Conservation (phyloP, 2,888 invertebrate species). For the Athalia rosae region DNA sequence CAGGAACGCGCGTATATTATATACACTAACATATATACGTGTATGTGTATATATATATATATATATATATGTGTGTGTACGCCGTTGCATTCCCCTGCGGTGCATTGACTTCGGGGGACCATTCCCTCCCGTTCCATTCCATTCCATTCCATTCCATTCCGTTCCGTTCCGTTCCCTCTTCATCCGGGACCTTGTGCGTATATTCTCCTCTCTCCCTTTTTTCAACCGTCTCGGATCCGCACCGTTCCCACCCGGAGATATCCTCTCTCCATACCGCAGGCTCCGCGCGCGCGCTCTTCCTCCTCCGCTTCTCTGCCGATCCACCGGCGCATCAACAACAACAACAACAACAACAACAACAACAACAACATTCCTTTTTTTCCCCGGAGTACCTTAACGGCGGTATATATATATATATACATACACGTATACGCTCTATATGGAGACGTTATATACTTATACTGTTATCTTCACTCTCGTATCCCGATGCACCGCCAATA, state of each 20-base stretch:
- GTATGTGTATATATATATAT: not conserved
- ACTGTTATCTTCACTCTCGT: no score
- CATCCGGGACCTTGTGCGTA: constrained; percentile 49
- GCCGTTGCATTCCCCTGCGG: constrained; percentile 70
- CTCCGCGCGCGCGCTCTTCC: constrained; percentile 47
- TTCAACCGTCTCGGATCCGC: no score
- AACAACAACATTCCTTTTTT: constrained; percentile 71
- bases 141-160: constrained; percentile 49
- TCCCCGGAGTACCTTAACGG: constrained; percentile 62
- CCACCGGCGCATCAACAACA: constrained; percentile 66
- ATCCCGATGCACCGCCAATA: no score
- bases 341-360: constrained; percentile 72
- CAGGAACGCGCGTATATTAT: constrained; percentile 11
- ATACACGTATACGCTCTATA: no score
- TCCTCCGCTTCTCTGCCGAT: constrained; percentile 59
- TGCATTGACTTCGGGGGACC: constrained; percentile 68
- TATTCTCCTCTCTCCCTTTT: constrained; percentile 52
- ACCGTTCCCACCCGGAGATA: no score
- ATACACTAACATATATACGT: not conserved
- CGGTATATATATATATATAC: constrained; percentile 44
- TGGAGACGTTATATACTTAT: no score
- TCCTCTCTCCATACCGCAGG: constrained; percentile 54
- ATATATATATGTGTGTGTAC: constrained; percentile 30
- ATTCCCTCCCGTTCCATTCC: no score
- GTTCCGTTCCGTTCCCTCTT: constrained; percentile 52